These are phyloP conservation scores for Catocala nupta DNA, from an alignment of 2,888 invertebrate genomes.

Conservation along the genomic window DNA sequence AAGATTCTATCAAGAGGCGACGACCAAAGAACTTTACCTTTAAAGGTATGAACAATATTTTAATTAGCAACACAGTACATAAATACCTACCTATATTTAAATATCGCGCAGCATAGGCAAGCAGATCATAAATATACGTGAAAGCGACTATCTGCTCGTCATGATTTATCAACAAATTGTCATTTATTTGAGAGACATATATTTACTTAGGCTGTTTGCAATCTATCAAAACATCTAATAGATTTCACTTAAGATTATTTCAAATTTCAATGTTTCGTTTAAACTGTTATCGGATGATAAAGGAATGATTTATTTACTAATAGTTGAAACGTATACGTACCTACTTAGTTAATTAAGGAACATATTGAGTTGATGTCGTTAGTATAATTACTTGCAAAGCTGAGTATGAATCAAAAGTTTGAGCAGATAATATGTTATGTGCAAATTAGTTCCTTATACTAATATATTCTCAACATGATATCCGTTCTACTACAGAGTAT, in stretches of 20 bases:
- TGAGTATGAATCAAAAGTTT: too few species aligned
- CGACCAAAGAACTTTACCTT: constrained; percentile 79
- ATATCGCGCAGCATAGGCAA: not conserved
- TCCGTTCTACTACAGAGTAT: too few species aligned
- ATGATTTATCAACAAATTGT: constrained; percentile 38
- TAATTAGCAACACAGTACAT: not conserved
- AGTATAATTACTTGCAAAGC: not conserved
- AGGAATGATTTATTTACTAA: constrained; percentile 25
- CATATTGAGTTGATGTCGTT: too few species aligned
- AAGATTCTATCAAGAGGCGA: constrained; percentile 75
- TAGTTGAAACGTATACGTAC: not conserved
- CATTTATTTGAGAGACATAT: constrained; percentile 48
- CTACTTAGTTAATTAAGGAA: too few species aligned
- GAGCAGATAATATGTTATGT: too few species aligned
- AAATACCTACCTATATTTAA: not conserved
- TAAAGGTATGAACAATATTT: constrained; percentile 69
- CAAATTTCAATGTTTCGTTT: constrained; percentile 34
- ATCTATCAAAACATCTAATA: constrained; percentile 45
- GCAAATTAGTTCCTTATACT: too few species aligned
- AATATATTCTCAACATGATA: too few species aligned
- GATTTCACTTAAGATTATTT: constrained; percentile 45
- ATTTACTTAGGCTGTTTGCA: constrained; percentile 58
- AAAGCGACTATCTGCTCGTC: constrained; percentile 16
- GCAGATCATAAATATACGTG: constrained; percentile 21
- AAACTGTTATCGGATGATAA: constrained; percentile 42